A percentile compares a stretch with the other conserved stretches of the same genome.
These are phyloP conservation scores for Drosophila carrolli DNA, from an alignment of 1,140 invertebrate genomes.

Conservation along the genomic window DNA sequence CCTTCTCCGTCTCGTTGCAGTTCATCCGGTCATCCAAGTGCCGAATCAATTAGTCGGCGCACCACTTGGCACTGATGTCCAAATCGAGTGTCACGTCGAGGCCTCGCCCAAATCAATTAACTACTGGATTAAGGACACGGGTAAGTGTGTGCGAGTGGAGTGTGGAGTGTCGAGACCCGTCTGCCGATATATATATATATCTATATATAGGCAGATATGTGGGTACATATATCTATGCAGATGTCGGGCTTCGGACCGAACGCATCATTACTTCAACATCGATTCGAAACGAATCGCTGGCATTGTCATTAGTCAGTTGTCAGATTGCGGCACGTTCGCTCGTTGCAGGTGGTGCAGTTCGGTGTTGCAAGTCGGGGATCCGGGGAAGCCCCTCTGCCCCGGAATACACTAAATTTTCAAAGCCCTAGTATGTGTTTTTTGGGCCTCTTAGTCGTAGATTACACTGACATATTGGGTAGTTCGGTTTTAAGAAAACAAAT, in stretches of 20 bases:
- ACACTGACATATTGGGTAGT: background rate
- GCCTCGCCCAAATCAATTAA: conserved; percentile 95
- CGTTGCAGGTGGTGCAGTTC: conserved; percentile 17
- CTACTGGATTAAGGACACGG: conserved; percentile 93
- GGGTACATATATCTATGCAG: conserved; percentile 42
- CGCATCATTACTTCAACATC: conserved; percentile 76
- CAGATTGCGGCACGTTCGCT: conserved; percentile 56
- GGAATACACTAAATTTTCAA: background rate
- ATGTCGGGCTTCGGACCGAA: conserved; percentile 49
- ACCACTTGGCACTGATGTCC: conserved; percentile 93
- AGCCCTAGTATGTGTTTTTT: background rate
- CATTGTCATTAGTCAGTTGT: conserved; percentile 75
- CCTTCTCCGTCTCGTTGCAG: conserved; percentile 85
- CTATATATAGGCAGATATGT: background rate
- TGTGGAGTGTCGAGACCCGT: conserved; percentile 8
- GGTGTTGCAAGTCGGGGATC: background rate
- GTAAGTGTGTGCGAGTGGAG: conserved; percentile 85
- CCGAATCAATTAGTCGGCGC: conserved; percentile 95
- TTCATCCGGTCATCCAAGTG: conserved; percentile 94
- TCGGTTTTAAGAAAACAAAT: no score
- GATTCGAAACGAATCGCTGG: conserved; percentile 61
- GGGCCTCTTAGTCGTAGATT: background rate
- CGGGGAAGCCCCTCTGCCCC: background rate
- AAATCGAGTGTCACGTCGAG: conserved; percentile 95
- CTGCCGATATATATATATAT: conserved; percentile 14